Base-by-base conservation (phyloP, 2,113 vertebrate species). In the Copsychus sechellarum region DNA sequence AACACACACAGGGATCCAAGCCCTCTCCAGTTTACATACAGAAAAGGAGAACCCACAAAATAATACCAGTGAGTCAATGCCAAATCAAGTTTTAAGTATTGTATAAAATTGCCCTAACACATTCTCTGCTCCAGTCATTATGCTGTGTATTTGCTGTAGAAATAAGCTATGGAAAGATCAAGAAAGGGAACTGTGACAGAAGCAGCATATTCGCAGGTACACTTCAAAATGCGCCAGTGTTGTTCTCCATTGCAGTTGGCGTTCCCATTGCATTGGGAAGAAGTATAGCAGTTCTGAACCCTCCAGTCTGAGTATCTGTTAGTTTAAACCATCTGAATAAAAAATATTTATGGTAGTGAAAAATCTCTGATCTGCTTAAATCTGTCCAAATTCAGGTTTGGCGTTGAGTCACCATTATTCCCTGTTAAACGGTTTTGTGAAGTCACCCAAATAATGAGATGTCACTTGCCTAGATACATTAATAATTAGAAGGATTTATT, bases 371-470 rank as follows among this genome's bases (percentile, higher is more conserved):
- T 82, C 47, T 81, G 62, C 90, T 73, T 90, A 80, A 91, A 26
- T 69, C 90, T 79, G 73, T 88, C 85, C 56, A 74, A 73, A 86
- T 88, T 96, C 92, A 64, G 31, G n/a, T 84, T 71, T 34, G 23
- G 83, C 67, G n/a, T 95, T 92, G 94, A 97, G 62, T 96, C 83
- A 94, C 95, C 87, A 33, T 81, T 74, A 92, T 61, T 74, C 79
- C 58, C 82, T 96, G 94, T 95, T 96, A 96, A 57, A 86, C 91
- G 94, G 53, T 94, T 94, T 98, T 96, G 93, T 95, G 93, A 96
- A 96, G 93, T 81, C 57, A 73, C 96, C 66, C 48, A 61, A 87
- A 83, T 97, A 97, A 97, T 93, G 93, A 94, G 95, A 97, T 96
- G 95, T 96, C 95, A 94, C 91, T 94, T 91, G 38, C 81, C 58